These are phyloP conservation scores for Lycaon pictus DNA, from an alignment of 2,113 vertebrate genomes.

Conservation along the genomic window DNA sequence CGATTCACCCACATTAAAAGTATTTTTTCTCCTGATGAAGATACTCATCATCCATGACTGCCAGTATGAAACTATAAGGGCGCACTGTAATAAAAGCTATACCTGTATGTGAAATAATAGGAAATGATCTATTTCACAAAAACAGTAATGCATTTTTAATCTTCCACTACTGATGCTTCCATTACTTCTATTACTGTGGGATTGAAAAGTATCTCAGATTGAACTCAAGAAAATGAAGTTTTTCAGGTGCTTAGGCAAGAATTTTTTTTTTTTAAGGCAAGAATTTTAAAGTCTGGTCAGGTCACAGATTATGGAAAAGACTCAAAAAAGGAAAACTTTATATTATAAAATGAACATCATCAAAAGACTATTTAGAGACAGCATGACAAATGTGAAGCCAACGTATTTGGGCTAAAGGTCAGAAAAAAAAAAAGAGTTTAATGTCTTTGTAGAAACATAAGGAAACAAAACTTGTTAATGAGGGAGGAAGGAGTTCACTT, in stretches of 20 bases:
- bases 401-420: background rate
- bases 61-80: slow-evolving; percentile 46
- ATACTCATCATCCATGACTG: background rate
- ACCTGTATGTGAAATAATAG: background rate
- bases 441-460: background rate
- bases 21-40: slow-evolving; percentile 50
- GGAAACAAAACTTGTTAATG: slow-evolving; percentile 15
- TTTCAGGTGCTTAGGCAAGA: background rate
- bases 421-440: background rate
- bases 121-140: background rate
- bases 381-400: background rate
- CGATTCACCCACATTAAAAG: background rate
- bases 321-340: background rate
- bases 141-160: background rate
- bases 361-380: background rate
- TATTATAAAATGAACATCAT: background rate
- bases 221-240: background rate
- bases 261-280: background rate
- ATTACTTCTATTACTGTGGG: background rate
- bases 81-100: background rate
- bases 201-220: background rate
- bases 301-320: slow-evolving; percentile 20
- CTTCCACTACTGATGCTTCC: background rate
- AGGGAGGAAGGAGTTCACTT: background rate
- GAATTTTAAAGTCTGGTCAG: slow-evolving; percentile 19